Evolutionary conservation across 2,888 invertebrate species (phyloP).

Genomic region (Balanococcus diminutus): DNA sequence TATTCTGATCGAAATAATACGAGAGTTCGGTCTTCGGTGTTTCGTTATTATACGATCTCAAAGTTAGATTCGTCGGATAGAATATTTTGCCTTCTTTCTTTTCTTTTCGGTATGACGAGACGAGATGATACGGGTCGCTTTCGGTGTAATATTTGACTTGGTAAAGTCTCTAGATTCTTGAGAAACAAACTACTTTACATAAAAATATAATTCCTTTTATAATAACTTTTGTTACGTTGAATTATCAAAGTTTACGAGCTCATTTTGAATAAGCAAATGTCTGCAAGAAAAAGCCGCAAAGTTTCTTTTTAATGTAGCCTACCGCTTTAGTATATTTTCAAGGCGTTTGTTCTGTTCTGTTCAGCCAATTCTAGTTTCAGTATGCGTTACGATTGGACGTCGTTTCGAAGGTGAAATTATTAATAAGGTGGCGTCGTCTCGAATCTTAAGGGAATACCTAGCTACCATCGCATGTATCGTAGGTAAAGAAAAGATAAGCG

Average conservation of each 20-base stretch:
- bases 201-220: neutral
- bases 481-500: neutral
- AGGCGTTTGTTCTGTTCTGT: neutral
- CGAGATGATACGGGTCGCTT: neutral
- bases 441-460: neutral
- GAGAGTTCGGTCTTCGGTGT: too few relatives aligned
- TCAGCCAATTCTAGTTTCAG: neutral
- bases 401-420: neutral
- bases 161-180: neutral
- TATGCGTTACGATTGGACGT: neutral
- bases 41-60: too few relatives aligned
- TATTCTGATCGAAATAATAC: too few relatives aligned
- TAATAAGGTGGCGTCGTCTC: neutral
- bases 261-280: slow-evolving; percentile 8
- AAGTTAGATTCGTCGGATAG: too few relatives aligned
- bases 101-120: neutral
- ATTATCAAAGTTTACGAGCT: slow-evolving; percentile 34
- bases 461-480: neutral
- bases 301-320: neutral
- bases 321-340: neutral
- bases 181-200: neutral
- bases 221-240: slow-evolving; percentile 15
- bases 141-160: neutral
- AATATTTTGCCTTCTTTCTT: too few relatives aligned
- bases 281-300: slow-evolving; percentile 8